phyloP scores from a whole-genome alignment of 2,797 vertebrate species.

The Esox lucius region DNA sequence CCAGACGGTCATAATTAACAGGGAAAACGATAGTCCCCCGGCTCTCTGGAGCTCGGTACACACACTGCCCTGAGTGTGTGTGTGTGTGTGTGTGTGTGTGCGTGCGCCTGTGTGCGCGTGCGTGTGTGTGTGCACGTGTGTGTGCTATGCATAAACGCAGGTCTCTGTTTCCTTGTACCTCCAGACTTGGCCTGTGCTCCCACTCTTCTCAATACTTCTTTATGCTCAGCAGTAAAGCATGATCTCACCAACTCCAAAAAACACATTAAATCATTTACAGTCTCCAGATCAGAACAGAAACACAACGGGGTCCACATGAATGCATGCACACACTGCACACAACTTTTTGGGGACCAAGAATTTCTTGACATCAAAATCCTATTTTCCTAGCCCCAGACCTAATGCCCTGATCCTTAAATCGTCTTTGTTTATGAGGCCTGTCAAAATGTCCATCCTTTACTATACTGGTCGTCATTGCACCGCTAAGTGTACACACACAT shows the following conservation, averaged over 20 bases:
- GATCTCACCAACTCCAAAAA: constrained; percentile 73
- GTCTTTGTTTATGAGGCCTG: too few species aligned
- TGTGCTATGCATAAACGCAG: constrained; percentile 32
- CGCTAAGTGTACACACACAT: neutral
- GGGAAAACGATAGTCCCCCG: constrained; percentile 81
- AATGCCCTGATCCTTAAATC: too few species aligned
- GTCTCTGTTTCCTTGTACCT: constrained; percentile 63
- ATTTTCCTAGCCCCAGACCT: too few species aligned
- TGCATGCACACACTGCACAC: neutral
- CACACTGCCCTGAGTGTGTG: constrained; percentile 53
- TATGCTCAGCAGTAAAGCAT: constrained; percentile 75
- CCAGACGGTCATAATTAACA: constrained; percentile 84
- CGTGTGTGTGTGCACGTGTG: neutral
- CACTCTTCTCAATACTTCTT: constrained; percentile 77
- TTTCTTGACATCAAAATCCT: too few species aligned
- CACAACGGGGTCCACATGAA: constrained; percentile 44
- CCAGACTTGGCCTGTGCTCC: constrained; percentile 71
- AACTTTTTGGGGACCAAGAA: too few species aligned
- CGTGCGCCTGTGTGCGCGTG: constrained; percentile 12
- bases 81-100: constrained; percentile 12
- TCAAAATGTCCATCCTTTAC: too few species aligned
- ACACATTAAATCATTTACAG: constrained; percentile 68
- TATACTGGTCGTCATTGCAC: too few species aligned
- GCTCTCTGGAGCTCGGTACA: constrained; percentile 74
- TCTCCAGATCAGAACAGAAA: constrained; percentile 63